Percentiles rank a stretch among this genome's conserved stretches.
Conservation (phyloP, 2,797 vertebrate species). For the Microctenopoma lineatum region DNA sequence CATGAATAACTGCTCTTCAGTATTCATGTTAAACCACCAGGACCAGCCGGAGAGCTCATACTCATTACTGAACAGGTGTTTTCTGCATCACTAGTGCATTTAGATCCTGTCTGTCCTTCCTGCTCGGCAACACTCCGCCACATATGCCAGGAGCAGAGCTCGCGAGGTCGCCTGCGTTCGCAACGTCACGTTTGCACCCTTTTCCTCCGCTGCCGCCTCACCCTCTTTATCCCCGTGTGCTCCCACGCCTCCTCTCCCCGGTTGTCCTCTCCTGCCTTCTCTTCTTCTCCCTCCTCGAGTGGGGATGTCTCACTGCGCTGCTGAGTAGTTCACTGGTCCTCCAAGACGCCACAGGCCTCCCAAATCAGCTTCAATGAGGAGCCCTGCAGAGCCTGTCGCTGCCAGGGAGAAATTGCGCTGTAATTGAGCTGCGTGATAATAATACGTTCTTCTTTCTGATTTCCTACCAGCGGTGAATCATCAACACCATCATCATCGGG, state of each 20-base stretch:
- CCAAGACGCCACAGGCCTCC: conserved; percentile 64
- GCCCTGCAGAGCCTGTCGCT: conserved; percentile 70
- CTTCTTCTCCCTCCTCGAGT: conserved; percentile 56
- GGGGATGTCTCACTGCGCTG: conserved; percentile 41
- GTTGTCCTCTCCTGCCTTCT: conserved; percentile 34
- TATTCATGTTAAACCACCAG: conserved; percentile 52
- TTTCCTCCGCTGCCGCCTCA: conserved; percentile 39
- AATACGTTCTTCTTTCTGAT: conserved; percentile 74
- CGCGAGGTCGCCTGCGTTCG: background rate
- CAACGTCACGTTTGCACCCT: conserved; percentile 16
- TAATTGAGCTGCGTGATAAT: conserved; percentile 81
- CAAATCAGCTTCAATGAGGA: conserved; percentile 77
- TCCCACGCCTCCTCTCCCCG: conserved; percentile 34
- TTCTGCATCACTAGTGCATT: conserved; percentile 52
- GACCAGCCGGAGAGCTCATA: conserved; percentile 45
- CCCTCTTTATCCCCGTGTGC: conserved; percentile 34
- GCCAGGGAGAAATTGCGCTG: conserved; percentile 72
- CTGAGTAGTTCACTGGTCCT: conserved; percentile 59
- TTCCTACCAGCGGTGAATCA: conserved; percentile 77
- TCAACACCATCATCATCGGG: conserved; percentile 73
- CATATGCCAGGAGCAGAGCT: conserved; percentile 27
- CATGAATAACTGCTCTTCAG: conserved; percentile 56
- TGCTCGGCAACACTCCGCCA: conserved; percentile 15
- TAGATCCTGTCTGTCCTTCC: conserved; percentile 40
- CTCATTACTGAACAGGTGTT: conserved; percentile 69